phyloP scores from a whole-genome alignment of 2,113 vertebrate genomes.

The Muscicapa adusta region DNA sequence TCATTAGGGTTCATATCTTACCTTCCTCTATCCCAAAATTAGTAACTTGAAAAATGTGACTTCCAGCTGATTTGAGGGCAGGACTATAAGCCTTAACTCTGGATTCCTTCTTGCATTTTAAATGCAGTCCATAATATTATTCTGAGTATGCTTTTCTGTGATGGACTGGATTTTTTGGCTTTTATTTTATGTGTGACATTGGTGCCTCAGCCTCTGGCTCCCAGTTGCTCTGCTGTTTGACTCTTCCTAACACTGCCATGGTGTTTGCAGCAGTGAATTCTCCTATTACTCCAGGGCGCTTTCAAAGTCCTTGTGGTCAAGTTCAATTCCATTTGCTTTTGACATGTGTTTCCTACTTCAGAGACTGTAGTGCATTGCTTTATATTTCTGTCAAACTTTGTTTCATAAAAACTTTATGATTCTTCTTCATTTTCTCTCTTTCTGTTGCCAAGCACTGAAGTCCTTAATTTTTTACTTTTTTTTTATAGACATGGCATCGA shows the following conservation, averaged over 20 bases:
- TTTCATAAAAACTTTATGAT: slow-evolving; percentile 16
- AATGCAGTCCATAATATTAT: background rate
- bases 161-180: background rate
- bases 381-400: slow-evolving; percentile 42
- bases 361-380: background rate
- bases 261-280: slow-evolving; percentile 28
- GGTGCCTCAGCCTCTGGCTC: slow-evolving; percentile 25
- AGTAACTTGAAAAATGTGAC: background rate
- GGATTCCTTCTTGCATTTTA: background rate
- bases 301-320: slow-evolving; percentile 44
- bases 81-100: background rate
- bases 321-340: slow-evolving; percentile 58
- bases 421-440: background rate
- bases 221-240: background rate
- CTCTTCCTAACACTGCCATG: background rate
- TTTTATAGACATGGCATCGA: background rate
- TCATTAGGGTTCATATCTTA: background rate
- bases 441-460: background rate
- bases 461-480: background rate
- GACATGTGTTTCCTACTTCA: slow-evolving; percentile 31
- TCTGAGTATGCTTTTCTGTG: background rate
- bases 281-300: slow-evolving; percentile 19
- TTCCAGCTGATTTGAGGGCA: background rate
- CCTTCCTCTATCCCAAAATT: background rate
- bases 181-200: background rate